Evolutionary conservation across 2,797 vertebrate species (phyloP).

Genomic region (Sparidentex hasta): DNA sequence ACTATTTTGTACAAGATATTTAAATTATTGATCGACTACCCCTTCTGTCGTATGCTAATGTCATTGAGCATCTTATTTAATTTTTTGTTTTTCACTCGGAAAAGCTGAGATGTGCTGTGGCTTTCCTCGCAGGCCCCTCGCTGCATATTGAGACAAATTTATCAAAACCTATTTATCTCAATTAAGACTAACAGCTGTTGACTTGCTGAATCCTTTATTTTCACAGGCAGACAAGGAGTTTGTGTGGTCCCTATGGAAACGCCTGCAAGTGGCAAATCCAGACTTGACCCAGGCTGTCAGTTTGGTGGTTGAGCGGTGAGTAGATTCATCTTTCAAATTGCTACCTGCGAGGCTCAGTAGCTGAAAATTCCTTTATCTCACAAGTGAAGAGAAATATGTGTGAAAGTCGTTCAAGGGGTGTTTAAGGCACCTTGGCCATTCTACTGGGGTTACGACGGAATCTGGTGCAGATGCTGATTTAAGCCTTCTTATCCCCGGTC

Average conservation of each 20-base stretch:
- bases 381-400: constrained; percentile 75
- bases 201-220: constrained; percentile 59
- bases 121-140: constrained; percentile 25
- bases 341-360: constrained; percentile 74
- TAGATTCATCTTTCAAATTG: constrained; percentile 74
- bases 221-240: constrained; percentile 96
- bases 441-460: constrained; percentile 82
- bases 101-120: constrained; percentile 49
- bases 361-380: constrained; percentile 79
- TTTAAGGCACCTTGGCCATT: constrained; percentile 80
- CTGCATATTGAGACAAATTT: constrained; percentile 41
- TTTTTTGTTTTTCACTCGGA: constrained; percentile 65
- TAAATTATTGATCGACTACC: constrained; percentile 82
- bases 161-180: constrained; percentile 48
- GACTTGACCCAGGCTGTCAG: constrained; percentile 92
- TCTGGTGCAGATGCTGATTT: constrained; percentile 85
- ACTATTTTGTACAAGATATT: constrained; percentile 79
- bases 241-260: constrained; percentile 97
- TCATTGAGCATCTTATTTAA: constrained; percentile 66
- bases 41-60: constrained; percentile 79
- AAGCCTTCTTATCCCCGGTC: constrained; percentile 86
- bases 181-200: constrained; percentile 48
- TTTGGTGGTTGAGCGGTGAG: constrained; percentile 94
- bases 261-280: constrained; percentile 91
- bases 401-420: constrained; percentile 80